Base-by-base conservation (phyloP, 2,888 invertebrate genomes). In the Germaria angustata region DNA sequence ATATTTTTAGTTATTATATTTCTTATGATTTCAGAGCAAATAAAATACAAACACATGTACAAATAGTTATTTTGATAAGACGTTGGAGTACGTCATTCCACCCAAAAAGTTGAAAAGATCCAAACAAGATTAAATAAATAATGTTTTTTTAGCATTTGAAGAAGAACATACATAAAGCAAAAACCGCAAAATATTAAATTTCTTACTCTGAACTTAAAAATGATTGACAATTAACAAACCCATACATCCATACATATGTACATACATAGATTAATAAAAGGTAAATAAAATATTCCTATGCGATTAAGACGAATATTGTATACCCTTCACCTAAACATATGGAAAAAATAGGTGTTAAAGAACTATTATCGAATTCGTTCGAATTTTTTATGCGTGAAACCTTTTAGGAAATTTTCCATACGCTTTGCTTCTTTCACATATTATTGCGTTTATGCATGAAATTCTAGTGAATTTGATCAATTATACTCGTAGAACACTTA, bases 121-220 rank as follows among this genome's bases (percentile, higher is more conserved):
- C 2, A 71, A 68, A 51, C 63, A 24, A 78, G 63, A 78, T 63
- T 78, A 63, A 63, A 55, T 78, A 63, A 63, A 55, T n/a, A 34
- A 78, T 49, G 20, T 15, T 32, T 39, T 28, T 55, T 46, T 51
- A 59, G 68, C 39, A 17, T 65, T 13, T 24, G 55, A 61, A 17
- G 34, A 49, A n/a, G n/a, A n/a, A n/a, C 44, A 22, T 46, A 17
- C 46, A 57, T 36, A 57, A 55, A 75, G 57, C 46, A 11, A 24
- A 46, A 34, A 65, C 34, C 32, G 65, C 44, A 32, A 76, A 49
- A 68, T 20, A 53, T 34, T 51, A 22, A 15, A 8, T 51, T 49
- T 15, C 22, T n/a, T 20, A 39, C 51, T 61, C 15, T 17, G n/a
- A 34, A 49, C 7, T 34, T 41, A 22, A 49, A 20, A 17, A 61